Evolutionary conservation across 2,888 invertebrate species (phyloP).

Genomic region (Dryocosmus kuriphilus): DNA sequence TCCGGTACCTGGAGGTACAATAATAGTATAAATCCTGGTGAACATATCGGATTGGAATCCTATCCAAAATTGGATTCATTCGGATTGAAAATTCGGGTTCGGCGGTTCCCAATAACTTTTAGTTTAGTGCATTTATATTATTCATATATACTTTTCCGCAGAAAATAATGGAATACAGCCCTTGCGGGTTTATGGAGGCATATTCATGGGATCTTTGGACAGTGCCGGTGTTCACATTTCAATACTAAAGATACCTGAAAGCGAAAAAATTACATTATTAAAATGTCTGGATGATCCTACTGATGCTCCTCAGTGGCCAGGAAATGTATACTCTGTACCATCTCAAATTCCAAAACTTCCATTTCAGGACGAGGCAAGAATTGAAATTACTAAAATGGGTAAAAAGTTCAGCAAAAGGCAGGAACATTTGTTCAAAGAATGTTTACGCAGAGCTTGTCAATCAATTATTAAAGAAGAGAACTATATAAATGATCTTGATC

Average conservation of each 20-base stretch:
- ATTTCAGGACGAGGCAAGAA: slow-evolving; percentile 42
- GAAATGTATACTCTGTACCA: slow-evolving; percentile 76
- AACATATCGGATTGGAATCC: too few relatives aligned
- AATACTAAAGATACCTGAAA: slow-evolving; percentile 80
- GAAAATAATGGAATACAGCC: slow-evolving; percentile 63
- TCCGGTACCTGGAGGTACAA: too few relatives aligned
- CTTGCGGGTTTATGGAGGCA: slow-evolving; percentile 75
- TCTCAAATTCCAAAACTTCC: not conserved
- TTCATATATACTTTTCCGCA: slow-evolving; percentile 43
- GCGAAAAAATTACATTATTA: slow-evolving; percentile 78
- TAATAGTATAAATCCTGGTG: too few relatives aligned
- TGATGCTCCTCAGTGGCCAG: slow-evolving; percentile 81
- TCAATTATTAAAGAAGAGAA: slow-evolving; percentile 66
- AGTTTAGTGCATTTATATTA: too few relatives aligned
- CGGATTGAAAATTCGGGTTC: too few relatives aligned
- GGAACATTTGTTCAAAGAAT: slow-evolving; percentile 67
- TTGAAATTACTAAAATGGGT: slow-evolving; percentile 52
- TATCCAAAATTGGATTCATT: too few relatives aligned
- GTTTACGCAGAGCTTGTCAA: slow-evolving; percentile 75
- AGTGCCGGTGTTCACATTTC: slow-evolving; percentile 89
- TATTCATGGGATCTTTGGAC: slow-evolving; percentile 86
- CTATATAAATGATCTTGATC: slow-evolving; percentile 78
- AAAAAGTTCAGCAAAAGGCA: slow-evolving; percentile 58
- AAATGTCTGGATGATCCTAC: slow-evolving; percentile 81
- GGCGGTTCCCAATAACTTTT: too few relatives aligned